Evolutionary conservation across 2,113 vertebrate genomes (phyloP), one percentile per base, ranked within the genome.

Genomic region (Enhydra lutris): DNA sequence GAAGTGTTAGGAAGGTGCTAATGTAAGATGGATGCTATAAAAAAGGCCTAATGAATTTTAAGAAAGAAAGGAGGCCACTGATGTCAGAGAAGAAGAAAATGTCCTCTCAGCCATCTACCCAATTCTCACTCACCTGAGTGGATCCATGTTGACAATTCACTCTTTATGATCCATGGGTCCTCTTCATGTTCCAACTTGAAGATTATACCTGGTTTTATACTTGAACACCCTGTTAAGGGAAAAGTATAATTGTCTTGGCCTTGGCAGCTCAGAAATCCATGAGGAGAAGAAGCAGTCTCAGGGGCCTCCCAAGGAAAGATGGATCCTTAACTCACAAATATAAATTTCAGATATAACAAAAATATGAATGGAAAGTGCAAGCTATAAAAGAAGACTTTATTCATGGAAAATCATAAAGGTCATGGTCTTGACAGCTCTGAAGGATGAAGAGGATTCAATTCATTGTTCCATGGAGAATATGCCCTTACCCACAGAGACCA

Each of bases 401-500:
- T 74, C 82, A 91, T 45, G 74, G 55, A 87, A 93, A 76, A 88
- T 87, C 31, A 76, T 74, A 73, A 91, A 87, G 59, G 7, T 89
- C 50, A 79, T 26, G 9, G 39, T 61, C 79, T 69, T 89, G 47
- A 69, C 24, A 39, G 26, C 26, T 50, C 55, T 78, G 24, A 83
- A 78, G 50, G 14, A 79, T 78, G 31, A 81, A 31, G 74, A 87
- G 18, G 9, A 59, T 63, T 81, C 26, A 47, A 57, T 65, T 91
- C 55, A 57, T 39, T 67, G 18, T 18, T 47, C 65, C 20, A 47
- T 20, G 63, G 74, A 78, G 59, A 88, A 61, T 87, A 63, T 61
- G n/a, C 7, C 87, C 93, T 96, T 76, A 92, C 93, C 80, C 57
- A 97, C 47, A 26, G 61, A 98, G 52, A 96, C 88, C 47, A 97